Percentiles rank a stretch among this genome's conserved stretches.
These are phyloP conservation scores for Gobiocypris rarus DNA, from an alignment of 2,113 vertebrate species.

Conservation along the genomic window DNA sequence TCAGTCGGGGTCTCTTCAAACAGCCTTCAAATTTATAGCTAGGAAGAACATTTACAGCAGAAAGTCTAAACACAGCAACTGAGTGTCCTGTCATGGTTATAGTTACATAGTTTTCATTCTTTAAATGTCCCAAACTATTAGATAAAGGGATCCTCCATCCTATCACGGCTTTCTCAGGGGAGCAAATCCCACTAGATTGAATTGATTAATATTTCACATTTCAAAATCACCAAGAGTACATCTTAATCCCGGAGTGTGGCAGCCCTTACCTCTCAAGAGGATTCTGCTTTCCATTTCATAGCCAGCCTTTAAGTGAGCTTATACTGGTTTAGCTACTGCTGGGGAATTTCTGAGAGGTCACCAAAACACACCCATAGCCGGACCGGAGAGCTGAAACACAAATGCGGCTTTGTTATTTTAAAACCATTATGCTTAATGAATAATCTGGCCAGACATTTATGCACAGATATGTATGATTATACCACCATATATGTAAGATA, in stretches of 20 bases:
- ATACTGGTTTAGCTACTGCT: neutral
- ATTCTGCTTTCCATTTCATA: conserved; percentile 25
- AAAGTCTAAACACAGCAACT: neutral
- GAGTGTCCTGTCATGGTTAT: neutral
- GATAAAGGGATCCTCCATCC: neutral
- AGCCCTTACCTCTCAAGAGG: conserved; percentile 23
- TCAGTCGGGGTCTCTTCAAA: too few relatives aligned
- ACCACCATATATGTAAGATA: neutral
- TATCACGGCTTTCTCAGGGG: neutral
- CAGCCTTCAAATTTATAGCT: neutral
- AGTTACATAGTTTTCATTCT: neutral
- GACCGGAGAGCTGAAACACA: neutral
- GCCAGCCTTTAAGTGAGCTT: neutral
- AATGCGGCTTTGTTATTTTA: conserved; percentile 1
- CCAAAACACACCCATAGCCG: neutral
- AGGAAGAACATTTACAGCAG: neutral
- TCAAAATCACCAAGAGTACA: conserved; percentile 23
- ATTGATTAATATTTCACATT: conserved; percentile 41
- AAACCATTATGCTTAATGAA: neutral
- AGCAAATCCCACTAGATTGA: conserved; percentile 34
- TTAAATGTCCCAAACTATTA: conserved; percentile 10
- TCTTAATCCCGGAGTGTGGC: conserved; percentile 7
- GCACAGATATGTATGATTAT: neutral
- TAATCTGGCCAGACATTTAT: neutral
- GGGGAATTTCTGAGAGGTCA: neutral